Evolutionary conservation across 2,113 vertebrate genomes (phyloP), one percentile per base, ranked within the genome.

Genomic region (Acrocephalus arundinaceus): DNA sequence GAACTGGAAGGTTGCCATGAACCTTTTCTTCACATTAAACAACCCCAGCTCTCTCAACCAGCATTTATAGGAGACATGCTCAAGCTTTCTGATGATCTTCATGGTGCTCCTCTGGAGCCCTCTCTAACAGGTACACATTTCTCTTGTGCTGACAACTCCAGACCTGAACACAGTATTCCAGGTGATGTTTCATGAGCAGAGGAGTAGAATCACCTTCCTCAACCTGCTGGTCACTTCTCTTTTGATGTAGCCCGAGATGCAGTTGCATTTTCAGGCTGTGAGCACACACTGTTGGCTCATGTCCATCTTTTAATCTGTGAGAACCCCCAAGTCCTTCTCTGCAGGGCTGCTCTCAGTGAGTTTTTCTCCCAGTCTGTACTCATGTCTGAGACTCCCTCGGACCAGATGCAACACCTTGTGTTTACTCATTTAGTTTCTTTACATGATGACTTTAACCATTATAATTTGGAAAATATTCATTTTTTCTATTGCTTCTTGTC

Each of bases 91-190:
- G 28, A 30, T 30, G 39, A 39, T 15, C 28, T 17, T 30, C 16
- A 15, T 21, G 13, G 10, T 18, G 13, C 9, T n/a, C 9, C 31
- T 43, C 51, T 58, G 25, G 58, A 58, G 25, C 18, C 27, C 23
- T 33, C 23, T 33, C 23, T 52, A 59, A 28, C 3, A 33, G 10
- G 15, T 33, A 31, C 52, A 20, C 18, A 11, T 33, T 22, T 30
- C 28, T 27, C 70, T 82, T 52, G 28, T 21, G 23, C 28, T 67
- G 52, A 46, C 9, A 21, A 0, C 15, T n/a, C 6, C 0, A 0
- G 28, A 20, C 7, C 19, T 59, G 33, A 31, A 52, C 52, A 28
- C 52, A 58, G 11, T 27, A 45, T 13, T 45, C 8, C 19, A 39
- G 15, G 13, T 39, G 45, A 74, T 6, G 9, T n/a, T 15, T 28